Conservation (phyloP, 2,888 invertebrate genomes). For the Tromatobia lineatoria region DNA sequence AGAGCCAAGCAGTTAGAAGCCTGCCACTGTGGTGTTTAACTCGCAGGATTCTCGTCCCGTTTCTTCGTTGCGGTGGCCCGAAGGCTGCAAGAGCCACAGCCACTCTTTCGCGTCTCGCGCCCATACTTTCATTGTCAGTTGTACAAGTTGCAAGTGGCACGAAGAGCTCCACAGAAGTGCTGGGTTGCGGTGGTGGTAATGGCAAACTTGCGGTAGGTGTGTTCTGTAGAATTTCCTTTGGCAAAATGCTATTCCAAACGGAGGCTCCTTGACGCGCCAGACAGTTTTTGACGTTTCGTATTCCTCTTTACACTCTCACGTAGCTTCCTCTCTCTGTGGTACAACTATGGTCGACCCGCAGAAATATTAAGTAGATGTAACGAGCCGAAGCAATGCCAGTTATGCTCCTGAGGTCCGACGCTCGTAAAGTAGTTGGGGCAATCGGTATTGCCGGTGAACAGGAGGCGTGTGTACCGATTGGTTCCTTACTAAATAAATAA, state of each 20-base stretch:
- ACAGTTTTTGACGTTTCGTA: constrained; percentile 30
- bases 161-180: constrained; percentile 20
- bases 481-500: background rate
- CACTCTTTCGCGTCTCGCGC: constrained; percentile 39
- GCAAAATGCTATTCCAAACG: background rate
- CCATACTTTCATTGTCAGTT: constrained; percentile 44
- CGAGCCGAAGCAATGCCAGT: constrained; percentile 39
- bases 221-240: constrained; percentile 18
- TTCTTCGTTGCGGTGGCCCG: constrained; percentile 6
- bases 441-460: constrained; percentile 24
- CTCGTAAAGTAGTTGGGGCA: constrained; percentile 46
- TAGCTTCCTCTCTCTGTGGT: background rate
- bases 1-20: constrained; percentile 38
- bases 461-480: background rate
- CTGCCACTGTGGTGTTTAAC: constrained; percentile 38
- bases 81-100: constrained; percentile 23
- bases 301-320: background rate
- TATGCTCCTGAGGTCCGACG: constrained; percentile 25
- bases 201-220: constrained; percentile 22
- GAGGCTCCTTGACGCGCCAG: background rate
- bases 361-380: constrained; percentile 56
- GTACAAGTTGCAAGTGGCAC: constrained; percentile 35
- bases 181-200: constrained; percentile 20
- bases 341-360: background rate
- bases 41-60: constrained; percentile 25